Evolutionary conservation across 2,888 invertebrate species (phyloP).

Genomic region (Caenorhabditis macrosperma): DNA sequence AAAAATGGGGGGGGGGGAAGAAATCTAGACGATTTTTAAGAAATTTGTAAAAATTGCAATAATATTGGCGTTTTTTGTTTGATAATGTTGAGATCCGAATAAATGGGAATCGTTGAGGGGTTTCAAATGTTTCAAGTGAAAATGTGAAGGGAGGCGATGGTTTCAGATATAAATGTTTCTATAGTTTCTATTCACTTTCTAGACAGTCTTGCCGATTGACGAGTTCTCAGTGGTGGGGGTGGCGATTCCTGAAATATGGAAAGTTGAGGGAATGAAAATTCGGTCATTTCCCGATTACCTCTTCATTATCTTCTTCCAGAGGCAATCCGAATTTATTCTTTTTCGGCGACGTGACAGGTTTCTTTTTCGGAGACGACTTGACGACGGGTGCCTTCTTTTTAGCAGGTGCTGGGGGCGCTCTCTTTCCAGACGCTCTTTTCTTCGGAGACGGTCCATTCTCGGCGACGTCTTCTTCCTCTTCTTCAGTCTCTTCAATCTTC

Average conservation of each 20-base stretch:
- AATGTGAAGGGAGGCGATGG: background rate
- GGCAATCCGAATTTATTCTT: conserved; percentile 30
- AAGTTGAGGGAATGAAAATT: background rate
- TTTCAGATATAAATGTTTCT: background rate
- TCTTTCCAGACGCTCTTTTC: conserved; percentile 14
- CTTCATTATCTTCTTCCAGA: conserved; percentile 28
- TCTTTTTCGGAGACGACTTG: conserved; percentile 2
- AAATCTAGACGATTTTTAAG: too few relatives aligned
- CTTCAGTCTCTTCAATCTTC: conserved; percentile 7
- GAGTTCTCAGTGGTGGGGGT: background rate
- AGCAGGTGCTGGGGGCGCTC: background rate
- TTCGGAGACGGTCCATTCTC: conserved; percentile 20
- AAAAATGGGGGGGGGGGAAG: too few relatives aligned
- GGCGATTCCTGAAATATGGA: conserved; percentile 5
- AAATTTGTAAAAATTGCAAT: too few relatives aligned
- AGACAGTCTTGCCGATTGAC: conserved; percentile 7
- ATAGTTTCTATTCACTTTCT: conserved; percentile 2
- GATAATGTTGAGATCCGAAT: too few relatives aligned
- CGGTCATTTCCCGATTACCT: background rate
- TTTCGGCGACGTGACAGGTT: conserved; percentile 2
- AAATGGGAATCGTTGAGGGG: too few relatives aligned
- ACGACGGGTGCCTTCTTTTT: conserved; percentile 11
- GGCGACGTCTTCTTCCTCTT: background rate
- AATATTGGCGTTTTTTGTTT: too few relatives aligned
- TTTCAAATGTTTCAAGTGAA: too few relatives aligned